Base-by-base conservation (phyloP, 2,888 invertebrate species). In the Brachyopa scutellaris region DNA sequence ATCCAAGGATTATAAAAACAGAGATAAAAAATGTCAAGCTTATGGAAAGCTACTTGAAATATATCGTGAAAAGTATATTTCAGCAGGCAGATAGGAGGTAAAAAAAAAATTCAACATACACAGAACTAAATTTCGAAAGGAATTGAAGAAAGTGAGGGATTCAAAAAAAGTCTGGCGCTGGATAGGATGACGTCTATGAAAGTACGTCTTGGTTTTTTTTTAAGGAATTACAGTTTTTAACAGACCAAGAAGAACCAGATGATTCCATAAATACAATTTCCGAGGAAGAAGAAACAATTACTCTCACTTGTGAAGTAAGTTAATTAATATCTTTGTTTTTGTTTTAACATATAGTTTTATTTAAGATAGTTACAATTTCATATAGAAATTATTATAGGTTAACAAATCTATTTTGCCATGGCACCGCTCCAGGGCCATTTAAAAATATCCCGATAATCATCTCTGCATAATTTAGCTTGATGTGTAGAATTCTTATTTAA, bases 401-500 rank as follows among this genome's bases (percentile, higher is more conserved):
- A 2, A 49, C 8, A 17, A 33, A 17, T 33, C 29, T 19, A 45
- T 45, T 21, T 45, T 45, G 45, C 45, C 45, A 45, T 45, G 45
- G 21, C 45, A 21, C 45, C 45, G 45, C 17, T 21, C 45, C 45
- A 45, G 45, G n/a, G 1, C 45, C 45, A 21, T 45, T 45, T 13
- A 45, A 45, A 45, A 45, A 45, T 29, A n/a, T 53, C 33, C 17
- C 33, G n/a, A 53, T 31, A 53, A 33, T 31, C 17, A 33, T 53
- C 53, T 33, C 29, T 19, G 13, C 1, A 9, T 53, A 19, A 33
- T 33, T 15, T 17, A 53, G 31, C 53, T 53, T 53, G 53, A 31
- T 53, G 33, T n/a, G 19, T 53, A 29, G 53, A 33, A 53, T 31
- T 53, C 15, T 33, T 31, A 53, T 53, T 53, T n/a, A n/a, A n/a